phyloP scores from a whole-genome alignment of 2,888 invertebrate genomes.

The Pardosa pseudoannulata region DNA sequence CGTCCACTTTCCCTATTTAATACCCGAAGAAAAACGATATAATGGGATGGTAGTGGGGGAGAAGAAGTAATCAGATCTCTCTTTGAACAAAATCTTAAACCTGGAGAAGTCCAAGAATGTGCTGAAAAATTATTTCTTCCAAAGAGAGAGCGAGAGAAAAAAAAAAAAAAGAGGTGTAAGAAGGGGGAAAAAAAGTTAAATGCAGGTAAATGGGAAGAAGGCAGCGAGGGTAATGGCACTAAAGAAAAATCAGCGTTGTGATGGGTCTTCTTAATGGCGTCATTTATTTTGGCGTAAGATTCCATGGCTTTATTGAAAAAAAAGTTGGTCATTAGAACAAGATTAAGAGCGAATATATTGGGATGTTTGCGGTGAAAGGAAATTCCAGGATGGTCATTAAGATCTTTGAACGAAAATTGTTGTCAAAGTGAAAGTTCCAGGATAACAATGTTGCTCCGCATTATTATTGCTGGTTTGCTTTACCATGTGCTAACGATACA shows the following conservation, averaged over 20 bases:
- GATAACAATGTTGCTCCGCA: too few species aligned
- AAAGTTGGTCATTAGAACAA: background rate
- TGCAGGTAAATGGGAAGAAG: background rate
- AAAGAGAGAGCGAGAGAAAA: background rate
- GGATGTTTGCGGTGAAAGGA: slow-evolving; percentile 6
- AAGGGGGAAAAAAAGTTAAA: background rate
- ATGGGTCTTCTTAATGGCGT: background rate
- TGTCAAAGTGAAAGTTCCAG: background rate
- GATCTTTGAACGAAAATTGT: background rate
- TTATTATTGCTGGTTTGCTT: too few species aligned
- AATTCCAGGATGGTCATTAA: background rate
- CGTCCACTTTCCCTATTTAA: too few species aligned
- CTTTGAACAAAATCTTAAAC: slow-evolving; percentile 10
- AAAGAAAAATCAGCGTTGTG: slow-evolving; percentile 10
- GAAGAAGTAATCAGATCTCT: background rate
- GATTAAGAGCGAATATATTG: slow-evolving; percentile 1
- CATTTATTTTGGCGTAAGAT: background rate
- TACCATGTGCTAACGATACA: too few species aligned
- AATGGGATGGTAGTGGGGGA: background rate
- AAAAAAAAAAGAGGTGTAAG: background rate
- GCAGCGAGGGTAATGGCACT: background rate
- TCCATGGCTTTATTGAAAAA: slow-evolving; percentile 1
- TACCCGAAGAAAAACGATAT: too few species aligned
- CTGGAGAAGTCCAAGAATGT: background rate
- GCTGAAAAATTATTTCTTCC: background rate